Evolutionary conservation across 2,113 vertebrate genomes (phyloP).

Genomic region (Clarias magur): DNA sequence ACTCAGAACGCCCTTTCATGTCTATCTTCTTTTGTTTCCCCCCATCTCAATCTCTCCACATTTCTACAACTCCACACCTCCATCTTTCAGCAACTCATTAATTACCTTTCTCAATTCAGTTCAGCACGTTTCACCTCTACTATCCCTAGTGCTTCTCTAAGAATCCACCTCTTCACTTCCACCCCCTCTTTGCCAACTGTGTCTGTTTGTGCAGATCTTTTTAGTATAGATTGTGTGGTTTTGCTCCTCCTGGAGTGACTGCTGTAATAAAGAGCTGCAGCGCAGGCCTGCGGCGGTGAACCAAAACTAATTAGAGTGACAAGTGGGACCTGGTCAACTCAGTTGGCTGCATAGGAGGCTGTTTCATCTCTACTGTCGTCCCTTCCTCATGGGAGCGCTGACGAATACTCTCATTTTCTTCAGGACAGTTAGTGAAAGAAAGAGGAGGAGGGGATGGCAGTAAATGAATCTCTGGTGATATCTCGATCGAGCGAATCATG

Average conservation of each 20-base stretch:
- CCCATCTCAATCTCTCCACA: background rate
- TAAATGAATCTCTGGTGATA: slow-evolving; percentile 30
- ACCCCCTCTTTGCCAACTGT: background rate
- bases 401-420: slow-evolving; percentile 53
- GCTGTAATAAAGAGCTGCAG: slow-evolving; percentile 46
- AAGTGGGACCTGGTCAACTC: slow-evolving; percentile 28
- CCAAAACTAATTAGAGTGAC: slow-evolving; percentile 52
- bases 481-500: slow-evolving; percentile 51
- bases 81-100: background rate
- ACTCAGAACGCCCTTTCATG: background rate
- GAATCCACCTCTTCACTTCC: background rate
- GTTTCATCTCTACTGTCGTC: slow-evolving; percentile 34
- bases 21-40: slow-evolving; percentile 1
- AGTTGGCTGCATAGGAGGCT: slow-evolving; percentile 37
- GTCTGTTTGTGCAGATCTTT: slow-evolving; percentile 39
- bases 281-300: slow-evolving; percentile 32
- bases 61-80: background rate
- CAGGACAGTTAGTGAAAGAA: slow-evolving; percentile 30
- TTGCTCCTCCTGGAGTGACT: slow-evolving; percentile 31
- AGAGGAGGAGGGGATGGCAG: slow-evolving; percentile 16
- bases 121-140: background rate
- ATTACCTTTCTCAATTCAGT: background rate
- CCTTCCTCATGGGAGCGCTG: slow-evolving; percentile 44
- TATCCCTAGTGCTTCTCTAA: background rate
- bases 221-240: slow-evolving; percentile 43